Percentiles rank a stretch among this genome's conserved stretches.
These are phyloP conservation scores for Carpatolechia fugitivella DNA, from an alignment of 2,888 invertebrate genomes.

Conservation along the genomic window DNA sequence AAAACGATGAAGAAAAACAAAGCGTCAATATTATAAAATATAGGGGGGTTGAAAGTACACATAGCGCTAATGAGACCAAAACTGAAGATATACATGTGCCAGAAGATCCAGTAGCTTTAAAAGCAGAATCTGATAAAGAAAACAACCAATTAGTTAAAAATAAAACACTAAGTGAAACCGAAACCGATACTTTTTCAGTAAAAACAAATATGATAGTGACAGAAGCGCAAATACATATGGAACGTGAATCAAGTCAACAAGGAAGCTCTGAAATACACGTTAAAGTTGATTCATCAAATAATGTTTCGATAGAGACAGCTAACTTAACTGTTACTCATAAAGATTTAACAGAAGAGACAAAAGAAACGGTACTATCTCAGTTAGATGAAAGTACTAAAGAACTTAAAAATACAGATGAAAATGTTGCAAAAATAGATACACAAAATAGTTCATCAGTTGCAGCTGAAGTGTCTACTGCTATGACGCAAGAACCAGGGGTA, in stretches of 20 bases:
- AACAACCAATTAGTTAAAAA: constrained; percentile 45
- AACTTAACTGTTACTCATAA: constrained; percentile 62
- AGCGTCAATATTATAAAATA: constrained; percentile 71
- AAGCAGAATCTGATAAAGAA: constrained; percentile 43
- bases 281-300: constrained; percentile 65
- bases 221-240: constrained; percentile 76
- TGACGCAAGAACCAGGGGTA: neutral
- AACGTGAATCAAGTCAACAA: constrained; percentile 62
- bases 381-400: constrained; percentile 22
- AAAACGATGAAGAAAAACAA: constrained; percentile 66
- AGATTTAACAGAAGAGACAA: constrained; percentile 44
- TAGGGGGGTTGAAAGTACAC: constrained; percentile 43
- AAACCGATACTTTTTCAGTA: constrained; percentile 69
- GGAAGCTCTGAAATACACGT: constrained; percentile 69
- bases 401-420: constrained; percentile 28
- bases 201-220: constrained; percentile 74
- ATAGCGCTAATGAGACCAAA: constrained; percentile 29
- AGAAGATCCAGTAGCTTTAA: constrained; percentile 36
- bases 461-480: neutral
- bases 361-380: constrained; percentile 15
- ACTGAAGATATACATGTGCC: constrained; percentile 34
- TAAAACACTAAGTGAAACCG: constrained; percentile 65
- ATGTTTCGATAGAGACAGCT: constrained; percentile 65
- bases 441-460: neutral
- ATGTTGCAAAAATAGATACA: neutral